These are phyloP conservation scores for Drosophila ananassae DNA, from an alignment of 1,140 invertebrate species.

Conservation along the genomic window DNA sequence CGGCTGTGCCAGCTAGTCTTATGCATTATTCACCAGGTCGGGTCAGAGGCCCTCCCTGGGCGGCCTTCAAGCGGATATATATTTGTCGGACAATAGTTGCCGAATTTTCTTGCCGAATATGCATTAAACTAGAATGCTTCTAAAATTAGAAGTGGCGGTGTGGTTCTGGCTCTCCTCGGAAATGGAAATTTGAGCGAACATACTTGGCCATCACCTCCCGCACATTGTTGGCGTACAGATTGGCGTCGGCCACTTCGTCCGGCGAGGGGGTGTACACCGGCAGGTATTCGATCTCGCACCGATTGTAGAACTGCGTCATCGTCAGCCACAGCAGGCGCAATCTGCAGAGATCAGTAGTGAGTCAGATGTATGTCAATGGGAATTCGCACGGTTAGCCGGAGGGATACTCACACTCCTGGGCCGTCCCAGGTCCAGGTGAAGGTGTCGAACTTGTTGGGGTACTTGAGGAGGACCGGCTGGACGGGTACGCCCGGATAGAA, in stretches of 20 bases:
- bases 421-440: conserved; percentile 99
- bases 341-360: conserved; percentile 15
- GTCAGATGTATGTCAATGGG: neutral
- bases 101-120: too few species aligned
- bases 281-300: conserved; percentile 96
- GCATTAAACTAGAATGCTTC: neutral
- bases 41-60: neutral
- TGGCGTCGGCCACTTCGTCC: conserved; percentile 94
- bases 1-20: neutral
- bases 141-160: neutral
- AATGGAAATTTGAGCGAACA: neutral
- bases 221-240: conserved; percentile 96
- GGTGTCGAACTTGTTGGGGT: conserved; percentile 96
- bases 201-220: conserved; percentile 96
- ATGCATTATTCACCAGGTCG: neutral
- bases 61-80: neutral
- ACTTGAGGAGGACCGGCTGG: conserved; percentile 96
- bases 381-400: too few species aligned
- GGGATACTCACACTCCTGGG: conserved; percentile 93
- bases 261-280: conserved; percentile 95
- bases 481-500: conserved; percentile 97
- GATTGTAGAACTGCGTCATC: conserved; percentile 94
- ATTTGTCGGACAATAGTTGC: neutral
- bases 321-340: conserved; percentile 92
- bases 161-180: too few species aligned